Conservation (phyloP, 2,797 vertebrate genomes). For the Enteromius anoplus region DNA sequence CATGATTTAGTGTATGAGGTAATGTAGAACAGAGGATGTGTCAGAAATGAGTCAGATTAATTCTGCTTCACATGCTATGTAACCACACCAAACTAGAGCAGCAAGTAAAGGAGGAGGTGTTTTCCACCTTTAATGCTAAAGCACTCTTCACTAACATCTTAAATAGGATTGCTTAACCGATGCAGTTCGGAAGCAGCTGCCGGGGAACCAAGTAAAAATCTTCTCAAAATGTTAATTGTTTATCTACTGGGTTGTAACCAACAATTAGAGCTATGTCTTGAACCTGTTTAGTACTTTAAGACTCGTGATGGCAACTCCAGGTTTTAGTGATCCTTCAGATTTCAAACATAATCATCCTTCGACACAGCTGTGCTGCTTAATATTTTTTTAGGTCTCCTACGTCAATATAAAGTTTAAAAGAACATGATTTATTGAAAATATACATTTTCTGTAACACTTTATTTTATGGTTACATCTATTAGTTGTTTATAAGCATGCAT, state of each 20-base stretch:
- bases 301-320: not conserved
- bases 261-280: not conserved
- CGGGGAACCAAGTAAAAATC: not conserved
- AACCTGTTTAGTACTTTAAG: not conserved
- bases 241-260: not conserved
- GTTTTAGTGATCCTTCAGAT: not conserved
- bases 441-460: not conserved
- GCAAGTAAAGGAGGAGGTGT: not conserved
- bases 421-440: not conserved
- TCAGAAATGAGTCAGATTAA: constrained; percentile 44
- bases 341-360: too few species aligned
- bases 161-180: not conserved
- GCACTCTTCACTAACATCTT: not conserved
- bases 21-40: constrained; percentile 34
- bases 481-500: too few species aligned
- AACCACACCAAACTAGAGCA: constrained; percentile 21
- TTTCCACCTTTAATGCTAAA: constrained; percentile 12
- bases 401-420: not conserved
- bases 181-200: not conserved
- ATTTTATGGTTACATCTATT: not conserved
- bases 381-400: not conserved
- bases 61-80: constrained; percentile 32
- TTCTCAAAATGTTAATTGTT: not conserved
- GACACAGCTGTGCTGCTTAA: not conserved
- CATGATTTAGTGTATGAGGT: constrained; percentile 36